Evolutionary conservation across 2,888 invertebrate genomes (phyloP).

Genomic region (Hermodice carunculata): DNA sequence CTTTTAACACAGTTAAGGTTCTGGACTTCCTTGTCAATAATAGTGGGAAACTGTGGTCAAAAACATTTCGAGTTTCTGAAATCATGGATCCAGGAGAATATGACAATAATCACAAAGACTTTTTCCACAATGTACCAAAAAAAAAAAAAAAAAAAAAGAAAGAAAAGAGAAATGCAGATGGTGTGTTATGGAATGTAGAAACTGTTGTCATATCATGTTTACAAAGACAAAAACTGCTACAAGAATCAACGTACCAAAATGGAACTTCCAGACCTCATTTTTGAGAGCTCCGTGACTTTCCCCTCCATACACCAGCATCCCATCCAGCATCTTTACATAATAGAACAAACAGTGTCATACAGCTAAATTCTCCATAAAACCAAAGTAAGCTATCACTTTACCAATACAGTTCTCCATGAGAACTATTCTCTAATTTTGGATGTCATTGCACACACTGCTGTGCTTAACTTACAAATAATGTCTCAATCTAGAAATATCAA

Average conservation of each 20-base stretch:
- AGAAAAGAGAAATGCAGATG: neutral
- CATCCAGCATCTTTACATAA: constrained; percentile 11
- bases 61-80: no score
- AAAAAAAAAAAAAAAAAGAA: neutral
- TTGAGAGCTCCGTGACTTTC: constrained; percentile 13
- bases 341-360: no score
- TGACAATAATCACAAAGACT: neutral
- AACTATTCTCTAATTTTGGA: no score
- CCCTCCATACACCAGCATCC: constrained; percentile 36
- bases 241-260: constrained; percentile 22
- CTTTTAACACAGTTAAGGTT: no score
- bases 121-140: neutral
- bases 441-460: no score
- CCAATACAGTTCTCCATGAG: no score
- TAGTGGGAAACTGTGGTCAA: no score
- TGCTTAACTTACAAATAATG: no score
- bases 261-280: constrained; percentile 26
- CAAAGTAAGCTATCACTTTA: no score
- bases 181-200: neutral
- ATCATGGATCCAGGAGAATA: neutral
- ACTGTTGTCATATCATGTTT: neutral
- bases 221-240: neutral
- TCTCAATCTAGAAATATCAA: no score
- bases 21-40: no score
- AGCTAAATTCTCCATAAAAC: no score